These are phyloP conservation scores for Drosophila dunni DNA, from an alignment of 1,140 invertebrate genomes.

Conservation along the genomic window DNA sequence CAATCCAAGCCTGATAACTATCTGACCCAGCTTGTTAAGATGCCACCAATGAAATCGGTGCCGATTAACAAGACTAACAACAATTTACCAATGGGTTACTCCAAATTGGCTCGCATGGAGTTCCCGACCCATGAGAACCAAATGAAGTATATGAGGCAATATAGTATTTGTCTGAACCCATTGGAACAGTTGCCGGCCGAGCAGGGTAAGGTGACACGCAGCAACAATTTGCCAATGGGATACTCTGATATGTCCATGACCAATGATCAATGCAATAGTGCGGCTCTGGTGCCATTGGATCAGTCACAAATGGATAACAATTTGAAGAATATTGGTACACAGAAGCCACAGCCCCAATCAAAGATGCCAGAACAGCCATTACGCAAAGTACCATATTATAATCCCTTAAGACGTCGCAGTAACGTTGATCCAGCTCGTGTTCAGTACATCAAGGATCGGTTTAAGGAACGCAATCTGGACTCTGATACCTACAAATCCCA, in stretches of 20 bases:
- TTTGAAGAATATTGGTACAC: conserved; percentile 20
- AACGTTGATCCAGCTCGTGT: conserved; percentile 49
- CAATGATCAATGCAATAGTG: not conserved
- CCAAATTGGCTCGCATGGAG: conserved; percentile 5
- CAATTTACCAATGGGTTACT: conserved; percentile 10
- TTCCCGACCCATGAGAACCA: not conserved
- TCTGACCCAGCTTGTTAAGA: conserved; percentile 11
- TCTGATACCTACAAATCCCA: conserved; percentile 26
- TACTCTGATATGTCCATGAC: not conserved
- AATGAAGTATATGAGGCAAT: not conserved
- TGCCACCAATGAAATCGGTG: not conserved
- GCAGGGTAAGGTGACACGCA: not conserved
- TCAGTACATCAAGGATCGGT: conserved; percentile 54
- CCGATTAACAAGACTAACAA: not conserved
- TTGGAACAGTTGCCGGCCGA: conserved; percentile 18
- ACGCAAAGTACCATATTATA: conserved; percentile 39
- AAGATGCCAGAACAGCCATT: conserved; percentile 28
- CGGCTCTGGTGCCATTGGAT: conserved; percentile 19
- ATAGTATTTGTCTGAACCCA: conserved; percentile 20
- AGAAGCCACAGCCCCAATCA: conserved; percentile 19
- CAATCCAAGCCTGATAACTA: not conserved
- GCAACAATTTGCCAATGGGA: conserved; percentile 10
- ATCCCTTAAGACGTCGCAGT: conserved; percentile 52
- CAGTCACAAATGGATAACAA: conserved; percentile 13
- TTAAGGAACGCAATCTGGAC: conserved; percentile 43